Percentiles rank a stretch among this genome's conserved stretches.
Conservation (phyloP, 2,113 vertebrate genomes). For the Cyprinodon variegatus region DNA sequence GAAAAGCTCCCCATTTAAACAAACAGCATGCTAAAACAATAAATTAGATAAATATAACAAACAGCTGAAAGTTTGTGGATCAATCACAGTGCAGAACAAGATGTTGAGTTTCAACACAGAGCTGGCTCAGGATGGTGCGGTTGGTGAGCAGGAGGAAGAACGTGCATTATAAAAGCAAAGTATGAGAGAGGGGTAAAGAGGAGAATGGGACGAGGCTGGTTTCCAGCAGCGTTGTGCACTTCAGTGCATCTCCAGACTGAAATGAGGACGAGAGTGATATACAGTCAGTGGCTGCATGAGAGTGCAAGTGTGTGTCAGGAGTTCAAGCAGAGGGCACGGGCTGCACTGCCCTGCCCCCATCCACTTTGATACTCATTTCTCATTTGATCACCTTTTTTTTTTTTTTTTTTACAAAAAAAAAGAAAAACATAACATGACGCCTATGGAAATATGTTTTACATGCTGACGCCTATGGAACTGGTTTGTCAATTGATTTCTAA, state of each 20-base stretch:
- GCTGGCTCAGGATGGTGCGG: background rate
- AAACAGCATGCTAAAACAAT: background rate
- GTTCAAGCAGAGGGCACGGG: slow-evolving; percentile 63
- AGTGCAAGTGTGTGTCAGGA: slow-evolving; percentile 45
- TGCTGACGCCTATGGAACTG: slow-evolving; percentile 20
- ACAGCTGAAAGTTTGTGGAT: slow-evolving; percentile 22
- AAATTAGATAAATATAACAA: background rate
- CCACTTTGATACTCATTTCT: slow-evolving; percentile 41
- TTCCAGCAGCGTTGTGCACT: slow-evolving; percentile 50
- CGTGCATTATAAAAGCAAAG: slow-evolving; percentile 15
- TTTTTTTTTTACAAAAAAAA: slow-evolving; percentile 32
- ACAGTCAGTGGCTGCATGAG: slow-evolving; percentile 18
- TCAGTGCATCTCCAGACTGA: slow-evolving; percentile 34
- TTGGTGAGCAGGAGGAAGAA: background rate
- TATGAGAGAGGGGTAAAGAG: slow-evolving; percentile 26
- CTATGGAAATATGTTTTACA: too few relatives aligned
- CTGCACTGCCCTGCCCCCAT: slow-evolving; percentile 21
- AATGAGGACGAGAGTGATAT: slow-evolving; percentile 30
- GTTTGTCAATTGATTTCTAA: slow-evolving; percentile 55
- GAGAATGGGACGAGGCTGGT: slow-evolving; percentile 36
- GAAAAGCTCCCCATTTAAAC: slow-evolving; percentile 31
- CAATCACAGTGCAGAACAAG: background rate
- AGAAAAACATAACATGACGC: slow-evolving; percentile 19
- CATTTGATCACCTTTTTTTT: slow-evolving; percentile 24
- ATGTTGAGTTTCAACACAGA: slow-evolving; percentile 11